Evolutionary conservation across 2,113 vertebrate genomes (phyloP).

Genomic region (Pterophyllum scalare): DNA sequence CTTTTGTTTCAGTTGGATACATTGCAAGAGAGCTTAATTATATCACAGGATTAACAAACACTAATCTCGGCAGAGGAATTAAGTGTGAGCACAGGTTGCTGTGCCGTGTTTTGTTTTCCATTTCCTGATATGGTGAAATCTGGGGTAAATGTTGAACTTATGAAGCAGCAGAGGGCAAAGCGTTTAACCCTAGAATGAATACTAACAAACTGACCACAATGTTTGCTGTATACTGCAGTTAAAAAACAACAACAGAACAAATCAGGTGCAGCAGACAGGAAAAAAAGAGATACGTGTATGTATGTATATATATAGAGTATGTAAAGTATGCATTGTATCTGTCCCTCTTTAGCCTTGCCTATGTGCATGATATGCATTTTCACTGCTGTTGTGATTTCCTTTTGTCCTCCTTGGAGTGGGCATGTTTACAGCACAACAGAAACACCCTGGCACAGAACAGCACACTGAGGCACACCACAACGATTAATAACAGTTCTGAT

Average conservation of each 20-base stretch:
- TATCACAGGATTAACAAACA: conserved; percentile 61
- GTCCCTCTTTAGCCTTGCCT: not conserved
- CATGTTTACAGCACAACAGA: not conserved
- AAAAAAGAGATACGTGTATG: not conserved
- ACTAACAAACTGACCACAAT: not conserved
- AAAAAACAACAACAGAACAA: not conserved
- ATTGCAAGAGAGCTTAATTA: conserved; percentile 37
- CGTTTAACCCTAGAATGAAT: not conserved
- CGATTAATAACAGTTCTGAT: conserved; percentile 38
- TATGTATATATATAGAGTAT: not conserved
- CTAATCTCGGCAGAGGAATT: conserved; percentile 54
- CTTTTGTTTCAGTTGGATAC: conserved; percentile 12
- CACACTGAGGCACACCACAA: not conserved
- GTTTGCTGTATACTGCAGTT: not conserved
- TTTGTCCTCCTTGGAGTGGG: not conserved
- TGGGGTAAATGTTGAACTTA: not conserved
- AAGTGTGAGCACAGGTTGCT: conserved; percentile 28
- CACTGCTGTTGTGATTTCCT: not conserved
- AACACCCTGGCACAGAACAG: not conserved
- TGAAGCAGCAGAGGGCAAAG: not conserved
- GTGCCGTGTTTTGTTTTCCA: conserved; percentile 4
- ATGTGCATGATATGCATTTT: not conserved
- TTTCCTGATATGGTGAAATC: conserved; percentile 9
- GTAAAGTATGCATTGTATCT: not conserved
- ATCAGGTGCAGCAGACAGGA: not conserved